Percentiles rank a stretch among this genome's conserved stretches.
phyloP scores from a whole-genome alignment of 1,140 invertebrate genomes.

The Galleria mellonella region DNA sequence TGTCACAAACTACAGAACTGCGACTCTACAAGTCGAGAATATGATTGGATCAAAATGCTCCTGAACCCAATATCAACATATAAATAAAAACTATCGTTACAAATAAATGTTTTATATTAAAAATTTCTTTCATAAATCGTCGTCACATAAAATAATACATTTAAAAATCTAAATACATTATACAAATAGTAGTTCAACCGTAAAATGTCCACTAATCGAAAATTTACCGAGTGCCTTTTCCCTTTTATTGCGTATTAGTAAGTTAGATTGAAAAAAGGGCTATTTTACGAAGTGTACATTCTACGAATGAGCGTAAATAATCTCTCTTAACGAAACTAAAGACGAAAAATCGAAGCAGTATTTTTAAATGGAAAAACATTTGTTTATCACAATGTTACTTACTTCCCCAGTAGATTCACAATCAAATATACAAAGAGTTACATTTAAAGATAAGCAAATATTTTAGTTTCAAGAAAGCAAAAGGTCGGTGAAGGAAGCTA shows the following conservation, averaged over 20 bases:
- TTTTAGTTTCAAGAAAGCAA: conserved; percentile 60
- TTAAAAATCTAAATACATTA: conserved; percentile 64
- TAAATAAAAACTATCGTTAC: conserved; percentile 54
- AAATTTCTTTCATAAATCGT: conserved; percentile 50
- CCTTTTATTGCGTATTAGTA: too few relatives aligned
- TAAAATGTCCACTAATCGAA: too few relatives aligned
- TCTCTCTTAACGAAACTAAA: conserved; percentile 58
- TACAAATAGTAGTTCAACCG: conserved; percentile 28
- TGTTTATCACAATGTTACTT: conserved; percentile 70
- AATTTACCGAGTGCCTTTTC: too few relatives aligned
- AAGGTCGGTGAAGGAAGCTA: conserved; percentile 34
- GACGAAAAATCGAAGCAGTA: conserved; percentile 48
- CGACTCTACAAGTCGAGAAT: conserved; percentile 57
- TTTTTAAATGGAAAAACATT: conserved; percentile 65
- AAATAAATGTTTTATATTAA: conserved; percentile 44
- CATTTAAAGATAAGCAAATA: conserved; percentile 52
- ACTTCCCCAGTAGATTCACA: conserved; percentile 55
- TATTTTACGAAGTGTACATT: too few relatives aligned
- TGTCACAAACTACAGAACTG: conserved; percentile 69
- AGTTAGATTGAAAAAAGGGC: too few relatives aligned
- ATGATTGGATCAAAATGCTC: conserved; percentile 60
- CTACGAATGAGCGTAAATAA: conserved; percentile 16
- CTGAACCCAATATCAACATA: conserved; percentile 42
- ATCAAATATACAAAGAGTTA: conserved; percentile 66
- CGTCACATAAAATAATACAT: conserved; percentile 51